phyloP scores from a whole-genome alignment of 2,888 invertebrate genomes.

The Pyrocoelia pectoralis region DNA sequence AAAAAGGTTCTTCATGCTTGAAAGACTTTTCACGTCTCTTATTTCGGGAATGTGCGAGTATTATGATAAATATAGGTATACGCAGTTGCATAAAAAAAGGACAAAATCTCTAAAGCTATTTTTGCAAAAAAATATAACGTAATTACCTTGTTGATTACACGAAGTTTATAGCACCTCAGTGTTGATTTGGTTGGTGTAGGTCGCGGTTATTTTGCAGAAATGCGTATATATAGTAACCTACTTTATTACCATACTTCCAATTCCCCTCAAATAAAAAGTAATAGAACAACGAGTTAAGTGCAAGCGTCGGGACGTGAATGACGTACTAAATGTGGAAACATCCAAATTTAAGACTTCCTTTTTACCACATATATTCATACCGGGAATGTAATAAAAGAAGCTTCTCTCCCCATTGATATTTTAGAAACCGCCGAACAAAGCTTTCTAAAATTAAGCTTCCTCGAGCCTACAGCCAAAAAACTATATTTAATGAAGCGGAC shows the following conservation, averaged over 20 bases:
- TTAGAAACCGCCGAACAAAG: not conserved
- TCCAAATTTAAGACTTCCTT: conserved; percentile 1
- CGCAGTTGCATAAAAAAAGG: conserved; percentile 27
- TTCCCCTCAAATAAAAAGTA: not conserved
- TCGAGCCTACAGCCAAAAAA: no score
- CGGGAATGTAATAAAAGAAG: not conserved
- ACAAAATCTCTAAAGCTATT: conserved; percentile 35
- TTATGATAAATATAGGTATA: conserved; percentile 37
- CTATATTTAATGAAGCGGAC: no score
- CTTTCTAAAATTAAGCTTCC: not conserved
- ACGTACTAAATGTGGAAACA: not conserved
- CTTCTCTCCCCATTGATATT: not conserved
- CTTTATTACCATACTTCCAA: conserved; percentile 14
- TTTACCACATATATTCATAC: not conserved
- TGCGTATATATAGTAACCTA: conserved; percentile 14
- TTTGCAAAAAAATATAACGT: conserved; percentile 34
- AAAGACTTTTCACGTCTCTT: no score
- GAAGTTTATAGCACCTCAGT: conserved; percentile 32
- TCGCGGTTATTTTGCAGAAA: conserved; percentile 26
- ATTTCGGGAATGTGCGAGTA: conserved; percentile 8
- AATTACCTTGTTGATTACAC: conserved; percentile 36
- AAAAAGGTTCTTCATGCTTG: no score
- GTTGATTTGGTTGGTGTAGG: conserved; percentile 32
- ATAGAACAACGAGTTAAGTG: conserved; percentile 1
- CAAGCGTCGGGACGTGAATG: not conserved